Percentiles rank a stretch among this genome's conserved stretches.
Evolutionary conservation across 2,888 invertebrate species (phyloP).

Genomic region (Cerastis rubricosa): DNA sequence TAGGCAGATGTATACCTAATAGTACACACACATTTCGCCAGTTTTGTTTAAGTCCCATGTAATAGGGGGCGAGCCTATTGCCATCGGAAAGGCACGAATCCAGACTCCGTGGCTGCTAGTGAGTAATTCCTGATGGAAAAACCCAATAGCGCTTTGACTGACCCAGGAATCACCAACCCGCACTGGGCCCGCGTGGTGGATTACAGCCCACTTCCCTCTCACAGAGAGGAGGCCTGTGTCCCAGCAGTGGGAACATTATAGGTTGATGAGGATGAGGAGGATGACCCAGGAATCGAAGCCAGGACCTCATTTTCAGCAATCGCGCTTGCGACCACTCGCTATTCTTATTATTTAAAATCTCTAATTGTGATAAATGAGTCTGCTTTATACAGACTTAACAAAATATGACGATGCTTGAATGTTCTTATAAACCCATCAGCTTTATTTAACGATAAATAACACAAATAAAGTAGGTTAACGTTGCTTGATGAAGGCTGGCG

Average conservation of each 20-base stretch:
- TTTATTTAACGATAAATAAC: constrained; percentile 2
- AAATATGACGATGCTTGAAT: neutral
- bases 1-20: neutral
- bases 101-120: neutral
- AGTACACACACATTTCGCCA: neutral
- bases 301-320: neutral
- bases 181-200: too few relatives aligned
- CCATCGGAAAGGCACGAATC: neutral
- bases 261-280: too few relatives aligned
- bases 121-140: neutral
- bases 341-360: neutral
- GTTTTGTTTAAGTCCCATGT: neutral
- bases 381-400: neutral
- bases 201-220: too few relatives aligned
- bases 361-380: neutral
- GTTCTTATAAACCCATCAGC: neutral
- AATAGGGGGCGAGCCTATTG: neutral
- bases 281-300: neutral
- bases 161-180: neutral
- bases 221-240: too few relatives aligned
- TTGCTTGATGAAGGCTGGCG: neutral
- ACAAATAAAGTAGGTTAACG: neutral
- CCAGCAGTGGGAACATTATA: too few relatives aligned
- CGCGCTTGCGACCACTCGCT: neutral
- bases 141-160: neutral